Evolutionary conservation across 2,113 vertebrate genomes (phyloP).

Genomic region (Brienomyrus longianalis): DNA sequence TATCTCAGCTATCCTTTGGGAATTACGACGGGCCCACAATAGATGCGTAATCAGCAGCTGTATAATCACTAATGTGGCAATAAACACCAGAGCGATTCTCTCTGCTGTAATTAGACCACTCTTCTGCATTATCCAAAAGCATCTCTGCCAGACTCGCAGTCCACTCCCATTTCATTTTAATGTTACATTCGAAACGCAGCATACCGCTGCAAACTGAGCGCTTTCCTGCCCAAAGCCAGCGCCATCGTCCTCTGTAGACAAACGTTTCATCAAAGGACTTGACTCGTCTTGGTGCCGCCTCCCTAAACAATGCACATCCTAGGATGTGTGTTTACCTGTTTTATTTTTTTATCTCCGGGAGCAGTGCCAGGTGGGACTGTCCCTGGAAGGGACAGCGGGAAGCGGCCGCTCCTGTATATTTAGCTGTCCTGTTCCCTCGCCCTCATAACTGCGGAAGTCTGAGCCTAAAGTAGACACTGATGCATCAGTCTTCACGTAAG

Average conservation of each 20-base stretch:
- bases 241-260: not conserved
- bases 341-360: not conserved
- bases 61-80: not conserved
- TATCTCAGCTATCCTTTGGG: not conserved
- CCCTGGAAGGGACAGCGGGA: not conserved
- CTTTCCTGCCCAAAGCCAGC: not conserved
- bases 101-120: not conserved
- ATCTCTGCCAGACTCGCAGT: not conserved
- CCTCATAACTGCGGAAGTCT: not conserved
- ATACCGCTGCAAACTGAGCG: not conserved
- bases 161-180: not conserved
- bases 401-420: conserved; percentile 3
- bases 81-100: not conserved
- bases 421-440: not conserved
- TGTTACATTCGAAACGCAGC: not conserved
- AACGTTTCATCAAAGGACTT: not conserved
- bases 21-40: not conserved
- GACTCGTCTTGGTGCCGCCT: not conserved
- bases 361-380: conserved; percentile 4
- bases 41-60: not conserved
- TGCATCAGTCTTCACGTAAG: not conserved
- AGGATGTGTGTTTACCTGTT: not conserved
- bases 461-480: not conserved
- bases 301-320: not conserved
- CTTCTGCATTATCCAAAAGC: not conserved